Conservation (phyloP, 1,140 invertebrate species). For the Drosophila arizonae region DNA sequence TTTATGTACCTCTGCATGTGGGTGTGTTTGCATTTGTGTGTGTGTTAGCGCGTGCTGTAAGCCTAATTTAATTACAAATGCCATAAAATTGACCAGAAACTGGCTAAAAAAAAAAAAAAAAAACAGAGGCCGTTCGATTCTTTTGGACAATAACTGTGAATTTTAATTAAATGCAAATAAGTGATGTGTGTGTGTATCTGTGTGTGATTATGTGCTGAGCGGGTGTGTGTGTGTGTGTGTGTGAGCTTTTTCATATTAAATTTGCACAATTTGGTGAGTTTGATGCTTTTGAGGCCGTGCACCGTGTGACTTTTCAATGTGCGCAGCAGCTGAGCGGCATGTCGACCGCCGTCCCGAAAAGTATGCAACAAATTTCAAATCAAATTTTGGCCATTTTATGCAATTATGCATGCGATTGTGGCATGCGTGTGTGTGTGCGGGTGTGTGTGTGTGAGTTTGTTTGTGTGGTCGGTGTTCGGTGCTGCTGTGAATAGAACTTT, state of each 20-base stretch:
- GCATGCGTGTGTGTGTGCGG: constrained; percentile 13
- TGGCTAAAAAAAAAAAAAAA: constrained; percentile 9
- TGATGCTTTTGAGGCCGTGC: constrained; percentile 52
- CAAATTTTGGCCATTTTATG: constrained; percentile 76
- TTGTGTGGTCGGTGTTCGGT: constrained; percentile 15
- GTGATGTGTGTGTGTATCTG: constrained; percentile 34
- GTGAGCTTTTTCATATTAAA: constrained; percentile 69
- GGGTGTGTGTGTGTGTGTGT: constrained; percentile 13
- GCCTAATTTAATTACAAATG: constrained; percentile 76
- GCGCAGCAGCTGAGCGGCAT: constrained; percentile 45
- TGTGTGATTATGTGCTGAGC: constrained; percentile 10
- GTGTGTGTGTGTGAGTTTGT: constrained; percentile 22
- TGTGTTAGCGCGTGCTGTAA: constrained; percentile 39
- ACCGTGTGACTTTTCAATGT: constrained; percentile 64
- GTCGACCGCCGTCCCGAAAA: constrained; percentile 37
- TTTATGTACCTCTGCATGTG: constrained; percentile 24
- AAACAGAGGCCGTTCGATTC: constrained; percentile 41
- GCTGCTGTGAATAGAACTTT: constrained; percentile 23
- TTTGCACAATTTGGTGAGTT: constrained; percentile 63
- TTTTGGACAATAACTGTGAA: constrained; percentile 72
- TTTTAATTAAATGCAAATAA: constrained; percentile 79
- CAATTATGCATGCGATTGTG: constrained; percentile 79
- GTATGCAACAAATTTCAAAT: constrained; percentile 69
- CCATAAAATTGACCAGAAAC: constrained; percentile 51
- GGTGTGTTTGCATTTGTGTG: background rate